Evolutionary conservation across 2,888 invertebrate species (phyloP).

Genomic region (Dorcus hopei): DNA sequence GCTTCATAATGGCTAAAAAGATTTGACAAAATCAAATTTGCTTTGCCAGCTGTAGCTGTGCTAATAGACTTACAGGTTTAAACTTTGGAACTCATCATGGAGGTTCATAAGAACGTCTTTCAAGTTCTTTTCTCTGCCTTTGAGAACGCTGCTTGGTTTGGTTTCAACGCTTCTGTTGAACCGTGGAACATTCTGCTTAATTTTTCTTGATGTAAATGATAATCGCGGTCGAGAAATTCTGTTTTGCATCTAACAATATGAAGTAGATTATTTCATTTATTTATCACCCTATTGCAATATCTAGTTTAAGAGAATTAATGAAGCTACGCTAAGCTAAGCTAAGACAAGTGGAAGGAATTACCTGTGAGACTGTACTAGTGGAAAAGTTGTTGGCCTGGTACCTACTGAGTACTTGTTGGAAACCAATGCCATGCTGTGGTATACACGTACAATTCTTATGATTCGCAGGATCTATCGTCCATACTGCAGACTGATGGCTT

Average conservation of each 20-base stretch:
- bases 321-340: no score
- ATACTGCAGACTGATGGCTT: constrained; percentile 12
- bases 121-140: constrained; percentile 39
- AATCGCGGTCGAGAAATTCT: no score
- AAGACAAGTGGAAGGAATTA: background rate
- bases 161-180: constrained; percentile 1
- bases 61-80: constrained; percentile 39
- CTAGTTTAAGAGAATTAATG: background rate
- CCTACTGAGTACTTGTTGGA: constrained; percentile 40
- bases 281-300: background rate
- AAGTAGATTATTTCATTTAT: no score
- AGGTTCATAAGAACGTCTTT: constrained; percentile 45
- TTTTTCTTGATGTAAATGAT: no score
- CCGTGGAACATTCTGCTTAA: background rate
- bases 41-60: background rate
- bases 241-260: no score
- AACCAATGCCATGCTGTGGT: constrained; percentile 34
- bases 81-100: constrained; percentile 44
- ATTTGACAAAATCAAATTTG: constrained; percentile 1
- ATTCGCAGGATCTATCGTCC: constrained; percentile 30
- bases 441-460: constrained; percentile 42
- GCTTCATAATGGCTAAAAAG: constrained; percentile 39
- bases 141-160: constrained; percentile 15
- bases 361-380: constrained; percentile 16
- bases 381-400: constrained; percentile 11